These are phyloP conservation scores for Rhopalosiphum maidis DNA, from an alignment of 1,140 invertebrate species.

Conservation along the genomic window DNA sequence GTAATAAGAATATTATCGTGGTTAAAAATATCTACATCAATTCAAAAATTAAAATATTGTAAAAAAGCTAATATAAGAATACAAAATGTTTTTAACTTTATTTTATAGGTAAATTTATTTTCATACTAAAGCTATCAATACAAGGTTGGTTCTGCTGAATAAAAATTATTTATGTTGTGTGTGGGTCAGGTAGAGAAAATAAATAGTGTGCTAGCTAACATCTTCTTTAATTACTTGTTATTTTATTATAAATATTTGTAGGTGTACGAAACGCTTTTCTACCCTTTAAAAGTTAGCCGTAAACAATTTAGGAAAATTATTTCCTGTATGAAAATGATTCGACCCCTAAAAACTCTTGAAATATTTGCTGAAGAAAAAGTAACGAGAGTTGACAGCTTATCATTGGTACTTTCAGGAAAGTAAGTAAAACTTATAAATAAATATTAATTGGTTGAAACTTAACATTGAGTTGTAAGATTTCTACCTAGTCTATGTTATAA, in stretches of 20 bases:
- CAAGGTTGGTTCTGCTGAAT: background rate
- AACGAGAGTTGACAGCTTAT: conserved; percentile 86
- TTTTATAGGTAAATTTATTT: background rate
- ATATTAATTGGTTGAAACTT: background rate
- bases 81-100: background rate
- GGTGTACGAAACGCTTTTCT: conserved; percentile 83
- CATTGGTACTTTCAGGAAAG: conserved; percentile 86
- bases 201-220: background rate
- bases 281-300: conserved; percentile 79
- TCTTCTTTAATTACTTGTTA: background rate
- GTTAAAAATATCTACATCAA: too few species aligned
- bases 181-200: background rate
- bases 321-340: conserved; percentile 81
- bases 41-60: background rate
- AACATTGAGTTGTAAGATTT: background rate
- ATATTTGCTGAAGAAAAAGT: conserved; percentile 88
- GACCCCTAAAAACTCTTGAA: conserved; percentile 81
- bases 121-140: background rate
- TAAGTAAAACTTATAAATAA: conserved; percentile 65
- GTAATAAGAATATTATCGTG: background rate
- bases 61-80: background rate
- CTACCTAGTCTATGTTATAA: background rate
- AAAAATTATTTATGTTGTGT: background rate
- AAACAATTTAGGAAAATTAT: conserved; percentile 83
- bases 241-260: conserved; percentile 62